These are phyloP conservation scores for Eristalis pertinax DNA, from an alignment of 2,888 invertebrate species.

Conservation along the genomic window DNA sequence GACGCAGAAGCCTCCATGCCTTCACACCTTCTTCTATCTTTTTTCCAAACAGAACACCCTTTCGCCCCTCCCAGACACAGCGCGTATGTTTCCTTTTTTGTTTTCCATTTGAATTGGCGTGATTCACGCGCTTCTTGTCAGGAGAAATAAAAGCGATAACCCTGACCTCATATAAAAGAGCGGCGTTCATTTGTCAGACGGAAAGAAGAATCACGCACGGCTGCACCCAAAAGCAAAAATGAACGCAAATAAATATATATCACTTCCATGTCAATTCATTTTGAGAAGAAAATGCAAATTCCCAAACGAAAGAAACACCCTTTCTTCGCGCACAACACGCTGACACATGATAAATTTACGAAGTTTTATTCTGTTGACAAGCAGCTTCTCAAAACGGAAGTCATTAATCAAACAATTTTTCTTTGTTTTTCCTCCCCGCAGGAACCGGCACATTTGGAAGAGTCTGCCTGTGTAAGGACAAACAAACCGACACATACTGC, in stretches of 20 bases:
- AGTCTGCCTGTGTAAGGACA: slow-evolving; percentile 94
- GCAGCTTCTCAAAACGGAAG: not conserved
- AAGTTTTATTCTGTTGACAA: not conserved
- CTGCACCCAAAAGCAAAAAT: not conserved
- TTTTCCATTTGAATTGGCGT: not conserved
- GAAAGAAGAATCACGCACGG: not conserved
- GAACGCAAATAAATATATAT: not conserved
- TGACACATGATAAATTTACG: not conserved
- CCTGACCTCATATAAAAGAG: slow-evolving; percentile 23
- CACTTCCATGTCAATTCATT: too few relatives aligned
- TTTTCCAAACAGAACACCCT: slow-evolving; percentile 14
- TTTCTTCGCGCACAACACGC: not conserved
- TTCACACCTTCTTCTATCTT: not conserved
- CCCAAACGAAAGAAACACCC: not conserved
- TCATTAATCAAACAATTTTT: slow-evolving; percentile 9
- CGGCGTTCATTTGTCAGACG: not conserved
- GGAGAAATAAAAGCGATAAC: not conserved
- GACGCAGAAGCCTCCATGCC: not conserved
- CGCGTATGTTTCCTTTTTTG: slow-evolving; percentile 9
- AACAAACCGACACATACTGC: slow-evolving; percentile 89
- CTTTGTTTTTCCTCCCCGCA: slow-evolving; percentile 79
- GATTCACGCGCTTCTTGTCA: slow-evolving; percentile 3
- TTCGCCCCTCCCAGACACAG: not conserved
- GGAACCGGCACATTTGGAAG: slow-evolving; percentile 98
- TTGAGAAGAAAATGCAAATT: not conserved